Conservation (phyloP, 2,888 invertebrate genomes). For the Octodonta nipae region DNA sequence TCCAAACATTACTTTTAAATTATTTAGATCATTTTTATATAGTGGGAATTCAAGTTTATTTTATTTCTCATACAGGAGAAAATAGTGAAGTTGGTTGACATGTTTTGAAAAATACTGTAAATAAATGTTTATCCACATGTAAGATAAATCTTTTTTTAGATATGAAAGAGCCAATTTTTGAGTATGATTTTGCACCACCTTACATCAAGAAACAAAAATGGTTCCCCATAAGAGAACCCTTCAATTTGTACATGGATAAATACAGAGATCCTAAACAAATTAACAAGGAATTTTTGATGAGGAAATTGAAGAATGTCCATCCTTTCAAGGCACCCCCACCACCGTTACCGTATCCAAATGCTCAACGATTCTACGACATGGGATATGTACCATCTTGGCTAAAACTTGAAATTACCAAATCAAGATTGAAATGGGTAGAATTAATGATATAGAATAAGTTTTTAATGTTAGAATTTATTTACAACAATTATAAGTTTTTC, state of each 20-base stretch:
- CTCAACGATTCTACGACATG: conserved; percentile 42
- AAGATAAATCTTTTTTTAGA: conserved; percentile 39
- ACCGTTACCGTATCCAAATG: conserved; percentile 60
- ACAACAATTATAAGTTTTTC: too few species aligned
- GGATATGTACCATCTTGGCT: conserved; percentile 59
- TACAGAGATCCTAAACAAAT: conserved; percentile 85
- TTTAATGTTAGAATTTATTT: not conserved
- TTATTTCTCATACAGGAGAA: too few species aligned
- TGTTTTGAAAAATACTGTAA: too few species aligned
- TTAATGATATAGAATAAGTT: conserved; percentile 53
- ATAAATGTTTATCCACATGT: too few species aligned
- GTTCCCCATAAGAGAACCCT: conserved; percentile 70
- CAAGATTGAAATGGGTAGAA: conserved; percentile 56
- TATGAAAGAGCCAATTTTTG: conserved; percentile 67
- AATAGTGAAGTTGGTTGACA: too few species aligned
- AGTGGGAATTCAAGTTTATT: too few species aligned
- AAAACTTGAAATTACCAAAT: conserved; percentile 55
- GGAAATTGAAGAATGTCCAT: conserved; percentile 65
- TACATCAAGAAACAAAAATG: conserved; percentile 66
- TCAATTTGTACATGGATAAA: conserved; percentile 85
- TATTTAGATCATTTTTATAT: too few species aligned
- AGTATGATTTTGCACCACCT: conserved; percentile 75
- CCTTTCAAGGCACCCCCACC: conserved; percentile 63
- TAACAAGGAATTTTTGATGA: conserved; percentile 71
- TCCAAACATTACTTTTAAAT: too few species aligned